Evolutionary conservation across 2,888 invertebrate genomes (phyloP).

Genomic region (Nectonema munidae): DNA sequence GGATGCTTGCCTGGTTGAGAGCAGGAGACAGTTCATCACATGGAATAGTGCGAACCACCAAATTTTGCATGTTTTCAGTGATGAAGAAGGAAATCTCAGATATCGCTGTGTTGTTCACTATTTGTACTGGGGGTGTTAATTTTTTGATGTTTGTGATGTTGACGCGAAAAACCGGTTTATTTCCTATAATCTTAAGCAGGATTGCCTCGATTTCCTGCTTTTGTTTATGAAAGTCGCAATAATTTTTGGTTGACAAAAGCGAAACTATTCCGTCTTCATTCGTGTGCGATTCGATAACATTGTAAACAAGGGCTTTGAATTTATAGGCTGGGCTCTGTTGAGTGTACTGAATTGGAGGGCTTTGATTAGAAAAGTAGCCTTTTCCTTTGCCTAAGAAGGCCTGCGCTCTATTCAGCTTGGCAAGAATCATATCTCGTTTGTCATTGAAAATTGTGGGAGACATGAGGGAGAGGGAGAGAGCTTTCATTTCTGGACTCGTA

Average conservation of each 20-base stretch:
- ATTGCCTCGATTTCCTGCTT: conserved; percentile 30
- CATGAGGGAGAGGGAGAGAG: too few species aligned
- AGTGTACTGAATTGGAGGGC: conserved; percentile 45
- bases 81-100: too few species aligned
- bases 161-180: conserved; percentile 17
- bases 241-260: conserved; percentile 44
- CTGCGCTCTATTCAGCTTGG: conserved; percentile 73
- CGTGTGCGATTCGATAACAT: conserved; percentile 45
- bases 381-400: conserved; percentile 51
- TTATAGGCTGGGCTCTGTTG: conserved; percentile 61
- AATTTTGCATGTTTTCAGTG: too few species aligned
- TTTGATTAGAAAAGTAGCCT: conserved; percentile 29
- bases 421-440: conserved; percentile 61
- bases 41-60: too few species aligned
- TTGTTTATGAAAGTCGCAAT: conserved; percentile 41
- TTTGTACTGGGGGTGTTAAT: too few species aligned
- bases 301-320: conserved; percentile 58
- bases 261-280: conserved; percentile 67
- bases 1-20: too few species aligned
- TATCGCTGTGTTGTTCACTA: too few species aligned
- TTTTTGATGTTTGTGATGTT: conserved; percentile 18
- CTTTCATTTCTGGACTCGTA: too few species aligned
- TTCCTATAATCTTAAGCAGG: conserved; percentile 20
- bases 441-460: conserved; percentile 43
- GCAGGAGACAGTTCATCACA: too few species aligned